Conservation (phyloP, 2,113 vertebrate species). For the Leptosomus discolor region DNA sequence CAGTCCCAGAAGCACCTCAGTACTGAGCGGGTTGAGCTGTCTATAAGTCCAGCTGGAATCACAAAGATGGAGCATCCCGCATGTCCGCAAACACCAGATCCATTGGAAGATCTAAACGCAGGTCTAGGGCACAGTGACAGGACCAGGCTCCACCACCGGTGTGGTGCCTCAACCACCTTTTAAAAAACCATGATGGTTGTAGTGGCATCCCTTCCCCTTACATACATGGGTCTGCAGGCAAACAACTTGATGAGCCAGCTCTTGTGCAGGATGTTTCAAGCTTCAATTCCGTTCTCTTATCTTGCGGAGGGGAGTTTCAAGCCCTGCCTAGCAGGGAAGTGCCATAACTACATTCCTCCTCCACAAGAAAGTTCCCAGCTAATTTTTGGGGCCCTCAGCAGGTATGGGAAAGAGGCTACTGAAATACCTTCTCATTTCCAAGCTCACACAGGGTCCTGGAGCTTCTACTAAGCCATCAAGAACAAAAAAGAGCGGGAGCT, state of each 20-base stretch:
- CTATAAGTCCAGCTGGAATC: neutral
- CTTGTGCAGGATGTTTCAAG: neutral
- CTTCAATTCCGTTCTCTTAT: neutral
- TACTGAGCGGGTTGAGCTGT: rapidly evolving
- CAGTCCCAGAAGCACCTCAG: neutral
- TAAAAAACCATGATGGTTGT: neutral
- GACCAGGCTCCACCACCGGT: rapidly evolving
- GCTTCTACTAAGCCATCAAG: rapidly evolving
- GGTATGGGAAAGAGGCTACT: neutral
- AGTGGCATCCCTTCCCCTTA: neutral
- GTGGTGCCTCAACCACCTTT: neutral
- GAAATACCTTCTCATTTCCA: neutral
- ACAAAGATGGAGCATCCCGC: neutral
- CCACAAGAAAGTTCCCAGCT: neutral
- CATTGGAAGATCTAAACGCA: neutral
- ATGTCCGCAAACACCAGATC: rapidly evolving
- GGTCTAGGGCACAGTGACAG: neutral
- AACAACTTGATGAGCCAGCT: neutral
- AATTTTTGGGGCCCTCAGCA: neutral
- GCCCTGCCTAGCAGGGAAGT: neutral
- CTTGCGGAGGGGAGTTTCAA: neutral
- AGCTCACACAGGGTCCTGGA: neutral
- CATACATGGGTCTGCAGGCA: rapidly evolving
- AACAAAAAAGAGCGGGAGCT: neutral
- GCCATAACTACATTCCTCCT: neutral